Conservation (phyloP, 2,888 invertebrate genomes). For the Ophonus ardosiacus region DNA sequence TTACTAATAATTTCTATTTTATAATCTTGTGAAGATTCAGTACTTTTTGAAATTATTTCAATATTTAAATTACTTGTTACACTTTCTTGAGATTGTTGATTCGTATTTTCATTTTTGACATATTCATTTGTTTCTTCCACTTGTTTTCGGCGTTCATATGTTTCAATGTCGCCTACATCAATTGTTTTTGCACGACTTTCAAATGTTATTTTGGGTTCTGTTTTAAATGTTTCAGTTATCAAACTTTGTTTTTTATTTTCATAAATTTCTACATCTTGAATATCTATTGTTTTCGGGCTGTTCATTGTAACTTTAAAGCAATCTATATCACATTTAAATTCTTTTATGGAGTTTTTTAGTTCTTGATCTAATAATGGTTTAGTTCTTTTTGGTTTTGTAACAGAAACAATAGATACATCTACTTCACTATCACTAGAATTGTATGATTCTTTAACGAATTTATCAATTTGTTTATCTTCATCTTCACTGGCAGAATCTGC, state of each 20-base stretch:
- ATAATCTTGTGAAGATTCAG: neutral
- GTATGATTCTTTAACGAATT: constrained; percentile 32
- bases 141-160: constrained; percentile 1
- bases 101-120: constrained; percentile 14
- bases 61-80: neutral
- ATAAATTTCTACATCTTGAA: neutral
- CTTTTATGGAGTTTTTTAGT: constrained; percentile 20
- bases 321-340: constrained; percentile 52
- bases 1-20: constrained; percentile 7
- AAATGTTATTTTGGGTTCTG: neutral
- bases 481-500: constrained; percentile 61
- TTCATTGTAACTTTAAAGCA: constrained; percentile 59
- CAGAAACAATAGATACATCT: neutral
- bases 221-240: neutral
- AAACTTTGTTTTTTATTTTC: constrained; percentile 22
- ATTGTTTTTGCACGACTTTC: constrained; percentile 5
- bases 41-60: neutral
- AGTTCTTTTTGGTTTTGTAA: constrained; percentile 13
- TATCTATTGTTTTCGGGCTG: constrained; percentile 6
- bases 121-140: neutral
- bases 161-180: neutral
- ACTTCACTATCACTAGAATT: constrained; percentile 56
- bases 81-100: neutral
- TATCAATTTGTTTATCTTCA: constrained; percentile 52
- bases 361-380: constrained; percentile 53